Evolutionary conservation across 2,113 vertebrate species (phyloP).

Genomic region (Dendrocopos noguchii): DNA sequence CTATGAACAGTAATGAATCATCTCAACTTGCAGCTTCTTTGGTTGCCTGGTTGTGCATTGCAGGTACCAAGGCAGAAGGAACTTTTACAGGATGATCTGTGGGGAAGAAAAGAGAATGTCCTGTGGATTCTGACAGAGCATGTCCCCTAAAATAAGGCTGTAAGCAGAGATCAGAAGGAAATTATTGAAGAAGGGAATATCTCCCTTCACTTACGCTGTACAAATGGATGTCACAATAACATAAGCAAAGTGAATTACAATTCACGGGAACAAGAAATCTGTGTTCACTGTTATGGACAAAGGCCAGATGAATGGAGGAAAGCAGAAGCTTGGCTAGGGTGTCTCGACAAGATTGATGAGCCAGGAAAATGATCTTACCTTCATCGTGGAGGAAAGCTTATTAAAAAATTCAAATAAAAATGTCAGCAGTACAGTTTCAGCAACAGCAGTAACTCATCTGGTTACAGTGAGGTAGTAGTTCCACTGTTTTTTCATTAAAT

Average conservation of each 20-base stretch:
- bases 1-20: constrained; percentile 41
- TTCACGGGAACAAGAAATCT: neutral
- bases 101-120: constrained; percentile 15
- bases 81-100: constrained; percentile 48
- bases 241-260: neutral
- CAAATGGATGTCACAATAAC: neutral
- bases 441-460: neutral
- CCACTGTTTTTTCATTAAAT: neutral
- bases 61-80: constrained; percentile 42
- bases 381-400: neutral
- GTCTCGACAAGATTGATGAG: neutral
- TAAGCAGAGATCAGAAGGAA: neutral
- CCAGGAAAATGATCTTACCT: neutral
- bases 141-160: neutral
- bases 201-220: neutral
- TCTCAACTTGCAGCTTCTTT: constrained; percentile 48
- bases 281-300: neutral
- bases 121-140: constrained; percentile 20
- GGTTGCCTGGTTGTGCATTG: constrained; percentile 45
- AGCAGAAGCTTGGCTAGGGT: neutral
- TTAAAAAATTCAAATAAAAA: neutral
- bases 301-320: neutral
- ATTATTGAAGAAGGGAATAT: neutral
- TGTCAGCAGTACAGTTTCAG: neutral
- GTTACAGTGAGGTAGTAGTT: neutral